These are phyloP conservation scores for Paratrypauchen microcephalus DNA, from an alignment of 2,797 vertebrate genomes.

Conservation along the genomic window DNA sequence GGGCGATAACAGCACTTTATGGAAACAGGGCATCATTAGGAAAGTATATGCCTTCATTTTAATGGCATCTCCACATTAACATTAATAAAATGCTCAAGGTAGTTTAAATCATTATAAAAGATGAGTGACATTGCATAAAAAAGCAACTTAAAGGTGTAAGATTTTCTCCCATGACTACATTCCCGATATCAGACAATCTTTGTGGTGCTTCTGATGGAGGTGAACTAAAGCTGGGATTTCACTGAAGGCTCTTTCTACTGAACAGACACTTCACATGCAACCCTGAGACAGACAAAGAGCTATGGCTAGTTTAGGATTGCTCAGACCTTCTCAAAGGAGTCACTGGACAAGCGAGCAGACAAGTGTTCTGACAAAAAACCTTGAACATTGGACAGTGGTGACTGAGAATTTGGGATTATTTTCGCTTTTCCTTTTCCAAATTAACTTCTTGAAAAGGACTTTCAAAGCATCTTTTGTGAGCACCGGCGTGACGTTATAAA, in stretches of 20 bases:
- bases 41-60: constrained; percentile 21
- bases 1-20: constrained; percentile 39
- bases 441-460: constrained; percentile 8
- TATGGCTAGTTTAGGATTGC: constrained; percentile 71
- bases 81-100: neutral
- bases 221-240: constrained; percentile 25
- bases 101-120: constrained; percentile 6
- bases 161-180: constrained; percentile 56
- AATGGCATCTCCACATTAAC: constrained; percentile 37
- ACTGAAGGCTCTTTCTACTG: constrained; percentile 45
- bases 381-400: constrained; percentile 26
- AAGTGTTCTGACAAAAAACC: constrained; percentile 38
- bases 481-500: constrained; percentile 40
- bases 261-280: constrained; percentile 71
- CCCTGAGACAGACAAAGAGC: constrained; percentile 74
- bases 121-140: constrained; percentile 18
- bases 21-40: constrained; percentile 39
- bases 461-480: constrained; percentile 43
- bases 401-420: constrained; percentile 32
- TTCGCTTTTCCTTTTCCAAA: constrained; percentile 27
- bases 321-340: constrained; percentile 46
- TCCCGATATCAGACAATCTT: constrained; percentile 72
- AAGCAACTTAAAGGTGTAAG: constrained; percentile 8
- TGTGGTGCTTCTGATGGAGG: constrained; percentile 52
- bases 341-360: constrained; percentile 25